These are phyloP conservation scores for Centrocercus urophasianus DNA, from an alignment of 2,113 vertebrate species.

Conservation along the genomic window DNA sequence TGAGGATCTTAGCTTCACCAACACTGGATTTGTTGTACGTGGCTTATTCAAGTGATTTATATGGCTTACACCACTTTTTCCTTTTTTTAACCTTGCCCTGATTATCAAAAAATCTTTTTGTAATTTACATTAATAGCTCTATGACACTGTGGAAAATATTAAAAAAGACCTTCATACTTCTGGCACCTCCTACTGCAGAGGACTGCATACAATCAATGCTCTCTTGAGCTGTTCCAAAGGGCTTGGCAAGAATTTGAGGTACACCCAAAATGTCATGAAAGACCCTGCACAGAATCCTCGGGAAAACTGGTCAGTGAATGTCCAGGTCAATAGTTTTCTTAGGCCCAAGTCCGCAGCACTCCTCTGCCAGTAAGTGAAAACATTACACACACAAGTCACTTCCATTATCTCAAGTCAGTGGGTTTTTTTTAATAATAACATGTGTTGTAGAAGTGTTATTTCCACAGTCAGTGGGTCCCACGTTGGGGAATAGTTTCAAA, in stretches of 20 bases:
- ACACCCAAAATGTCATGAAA: constrained; percentile 58
- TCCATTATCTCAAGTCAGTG: neutral
- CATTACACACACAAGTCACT: neutral
- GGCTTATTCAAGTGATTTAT: constrained; percentile 53
- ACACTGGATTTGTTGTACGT: constrained; percentile 8
- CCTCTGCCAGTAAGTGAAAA: constrained; percentile 35
- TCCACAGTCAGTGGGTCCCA: neutral
- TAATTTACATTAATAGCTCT: constrained; percentile 65
- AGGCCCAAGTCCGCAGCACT: neutral
- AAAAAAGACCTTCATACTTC: constrained; percentile 56
- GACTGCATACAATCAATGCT: constrained; percentile 47
- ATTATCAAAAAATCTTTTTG: constrained; percentile 62
- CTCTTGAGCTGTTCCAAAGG: constrained; percentile 42
- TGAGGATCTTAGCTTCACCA: neutral
- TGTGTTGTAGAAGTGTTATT: neutral
- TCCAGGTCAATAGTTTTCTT: constrained; percentile 54
- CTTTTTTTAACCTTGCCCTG: constrained; percentile 19
- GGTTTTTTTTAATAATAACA: neutral
- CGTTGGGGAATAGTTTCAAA: neutral
- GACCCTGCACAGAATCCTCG: constrained; percentile 31
- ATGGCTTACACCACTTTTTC: constrained; percentile 57
- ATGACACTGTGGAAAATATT: constrained; percentile 73
- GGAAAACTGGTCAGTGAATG: constrained; percentile 6
- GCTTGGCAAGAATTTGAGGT: constrained; percentile 57
- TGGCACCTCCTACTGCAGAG: constrained; percentile 61